Base-by-base conservation (phyloP, 2,113 vertebrate species). In the Puntigrus tetrazona region DNA sequence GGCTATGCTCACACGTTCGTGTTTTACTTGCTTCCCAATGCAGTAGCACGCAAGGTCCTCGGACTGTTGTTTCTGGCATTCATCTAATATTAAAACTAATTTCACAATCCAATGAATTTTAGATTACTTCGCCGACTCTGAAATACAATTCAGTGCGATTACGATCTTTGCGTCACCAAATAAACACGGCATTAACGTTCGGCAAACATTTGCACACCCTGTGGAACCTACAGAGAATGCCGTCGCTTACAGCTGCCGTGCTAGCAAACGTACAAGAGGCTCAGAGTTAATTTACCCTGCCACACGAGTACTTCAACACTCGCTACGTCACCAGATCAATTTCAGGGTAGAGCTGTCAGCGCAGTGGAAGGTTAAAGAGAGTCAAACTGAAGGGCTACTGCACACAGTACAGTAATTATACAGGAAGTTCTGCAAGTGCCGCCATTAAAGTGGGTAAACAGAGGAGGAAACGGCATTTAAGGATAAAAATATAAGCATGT, bases 31-130 rank as follows among this genome's bases (percentile, higher is more conserved):
- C 74, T 77, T 55, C 18, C 16, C 13, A 77, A 34, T 13, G 20
- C 65, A 22, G 65, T 8, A 43, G 22, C 38, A 73, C 38, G n/a
- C 5, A 45, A 6, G 38, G 45, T 50, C 73, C 43, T 75, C 7
- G 1, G 43, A 75, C 72, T 50, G 25, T 20, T 29, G n/a, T 79
- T 45, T 36, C 34, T 38, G 47, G 27, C 50, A 57, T 78, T 36
- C 50, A 36, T 38, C 34, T 78, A 59, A 59, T 61, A 78, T 78
- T 59, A 78, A 74, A 78, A 59, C 72, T 75, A 47, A 50, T 50
- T 50, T 31, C 73, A 50, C 73, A 75, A 31, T 50, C 34, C 52
- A 78, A 78, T 59, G 52, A 8, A 41, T 78, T 59, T 59, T 36
- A 41, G 36, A 78, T 78, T 57, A 59, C 52, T n/a, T 38, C 5